These are phyloP conservation scores for Zhuqinia jingwanae DNA, from an alignment of 2,888 invertebrate genomes.

Conservation along the genomic window DNA sequence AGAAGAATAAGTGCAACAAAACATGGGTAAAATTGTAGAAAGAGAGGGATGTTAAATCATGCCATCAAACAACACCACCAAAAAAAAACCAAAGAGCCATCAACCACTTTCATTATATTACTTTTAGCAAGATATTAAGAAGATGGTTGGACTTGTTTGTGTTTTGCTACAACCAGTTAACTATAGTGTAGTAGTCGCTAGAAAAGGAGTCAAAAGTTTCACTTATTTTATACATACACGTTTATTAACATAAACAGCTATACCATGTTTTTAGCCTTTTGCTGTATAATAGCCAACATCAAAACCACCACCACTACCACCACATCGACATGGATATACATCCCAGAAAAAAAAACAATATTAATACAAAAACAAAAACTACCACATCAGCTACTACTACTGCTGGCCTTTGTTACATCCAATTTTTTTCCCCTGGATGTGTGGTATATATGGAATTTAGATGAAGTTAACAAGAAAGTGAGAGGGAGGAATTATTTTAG, in stretches of 20 bases:
- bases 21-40: conserved; percentile 1
- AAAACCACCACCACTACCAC: background rate
- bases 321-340: no score
- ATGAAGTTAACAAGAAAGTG: conserved; percentile 26
- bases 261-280: conserved; percentile 19
- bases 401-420: conserved; percentile 10
- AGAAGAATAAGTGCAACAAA: no score
- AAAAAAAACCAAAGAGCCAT: conserved; percentile 60
- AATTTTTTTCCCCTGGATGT: background rate
- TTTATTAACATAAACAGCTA: conserved; percentile 4
- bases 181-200: no score
- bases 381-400: conserved; percentile 11
- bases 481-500: conserved; percentile 17
- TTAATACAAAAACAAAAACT: conserved; percentile 35
- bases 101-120: conserved; percentile 56
- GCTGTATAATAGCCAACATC: background rate
- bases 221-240: no score
- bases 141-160: conserved; percentile 61
- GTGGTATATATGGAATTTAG: conserved; percentile 40
- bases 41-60: conserved; percentile 65
- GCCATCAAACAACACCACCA: conserved; percentile 59
- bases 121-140: conserved; percentile 64
- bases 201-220: conserved; percentile 6
- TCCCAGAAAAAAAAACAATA: conserved; percentile 33
- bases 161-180: conserved; percentile 9